A percentile compares a stretch with the other conserved stretches of the same genome.
These are phyloP conservation scores for Nemotelus pantherinus DNA, from an alignment of 2,888 invertebrate species.

Conservation along the genomic window DNA sequence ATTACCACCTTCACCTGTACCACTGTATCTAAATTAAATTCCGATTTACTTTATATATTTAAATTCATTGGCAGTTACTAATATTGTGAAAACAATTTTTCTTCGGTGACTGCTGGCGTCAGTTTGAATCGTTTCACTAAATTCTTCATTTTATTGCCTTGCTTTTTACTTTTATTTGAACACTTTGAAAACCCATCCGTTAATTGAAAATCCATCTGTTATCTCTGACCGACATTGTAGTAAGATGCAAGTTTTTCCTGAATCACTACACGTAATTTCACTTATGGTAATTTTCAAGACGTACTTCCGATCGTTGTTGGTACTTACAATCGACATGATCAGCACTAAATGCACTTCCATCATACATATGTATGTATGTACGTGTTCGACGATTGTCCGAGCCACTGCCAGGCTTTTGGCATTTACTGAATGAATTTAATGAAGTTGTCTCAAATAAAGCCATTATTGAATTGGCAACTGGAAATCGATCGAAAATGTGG, in stretches of 20 bases:
- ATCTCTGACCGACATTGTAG: no score
- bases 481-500: slow-evolving; percentile 12
- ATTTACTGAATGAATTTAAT: not conserved
- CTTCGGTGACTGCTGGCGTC: no score
- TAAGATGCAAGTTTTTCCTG: slow-evolving; percentile 17
- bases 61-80: no score
- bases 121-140: no score
- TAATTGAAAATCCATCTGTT: no score
- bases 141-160: no score
- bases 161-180: no score
- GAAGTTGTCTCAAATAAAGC: slow-evolving; percentile 29
- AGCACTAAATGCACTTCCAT: not conserved
- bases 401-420: slow-evolving; percentile 1
- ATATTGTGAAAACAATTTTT: no score
- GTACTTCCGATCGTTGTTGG: not conserved
- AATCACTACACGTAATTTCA: slow-evolving; percentile 5
- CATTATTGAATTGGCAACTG: slow-evolving; percentile 18
- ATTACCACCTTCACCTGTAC: no score
- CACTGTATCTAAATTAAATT: no score
- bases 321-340: not conserved
- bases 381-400: not conserved
- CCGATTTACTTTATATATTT: no score
- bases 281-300: slow-evolving; percentile 27
- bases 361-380: not conserved
- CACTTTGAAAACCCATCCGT: no score